phyloP scores from a whole-genome alignment of 2,113 vertebrate species.

The Mola mola region DNA sequence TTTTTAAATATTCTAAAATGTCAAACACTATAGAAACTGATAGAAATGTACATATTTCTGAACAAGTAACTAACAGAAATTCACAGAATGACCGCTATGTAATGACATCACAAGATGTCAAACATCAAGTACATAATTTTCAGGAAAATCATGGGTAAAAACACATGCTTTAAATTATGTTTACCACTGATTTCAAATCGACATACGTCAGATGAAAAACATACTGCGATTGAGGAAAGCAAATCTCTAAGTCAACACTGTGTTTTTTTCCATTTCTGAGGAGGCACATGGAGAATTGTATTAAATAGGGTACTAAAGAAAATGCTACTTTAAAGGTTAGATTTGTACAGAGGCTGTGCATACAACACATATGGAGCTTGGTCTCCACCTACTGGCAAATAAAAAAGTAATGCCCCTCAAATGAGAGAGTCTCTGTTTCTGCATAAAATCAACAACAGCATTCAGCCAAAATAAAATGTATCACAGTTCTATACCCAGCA shows the following conservation, averaged over 20 bases:
- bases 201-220: slow-evolving; percentile 32
- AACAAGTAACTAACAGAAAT: neutral
- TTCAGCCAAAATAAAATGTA: slow-evolving; percentile 3
- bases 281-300: slow-evolving; percentile 57
- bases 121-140: slow-evolving; percentile 16
- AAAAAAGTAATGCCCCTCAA: slow-evolving; percentile 40
- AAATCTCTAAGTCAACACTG: slow-evolving; percentile 37
- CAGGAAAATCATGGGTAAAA: slow-evolving; percentile 22
- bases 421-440: slow-evolving; percentile 2
- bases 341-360: slow-evolving; percentile 35
- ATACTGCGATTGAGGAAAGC: slow-evolving; percentile 16
- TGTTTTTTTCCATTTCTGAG: slow-evolving; percentile 64
- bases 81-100: slow-evolving; percentile 23
- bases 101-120: slow-evolving; percentile 24
- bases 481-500: slow-evolving; percentile 2
- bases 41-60: neutral
- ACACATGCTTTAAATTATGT: slow-evolving; percentile 42
- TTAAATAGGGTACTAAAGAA: slow-evolving; percentile 58
- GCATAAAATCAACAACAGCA: neutral
- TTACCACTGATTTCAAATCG: slow-evolving; percentile 46
- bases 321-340: slow-evolving; percentile 58
- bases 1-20: neutral
- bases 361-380: slow-evolving; percentile 68
- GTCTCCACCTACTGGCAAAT: slow-evolving; percentile 83
- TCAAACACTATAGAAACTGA: neutral